Base-by-base conservation (phyloP, 2,797 vertebrate genomes). In the Remorina albescens region DNA sequence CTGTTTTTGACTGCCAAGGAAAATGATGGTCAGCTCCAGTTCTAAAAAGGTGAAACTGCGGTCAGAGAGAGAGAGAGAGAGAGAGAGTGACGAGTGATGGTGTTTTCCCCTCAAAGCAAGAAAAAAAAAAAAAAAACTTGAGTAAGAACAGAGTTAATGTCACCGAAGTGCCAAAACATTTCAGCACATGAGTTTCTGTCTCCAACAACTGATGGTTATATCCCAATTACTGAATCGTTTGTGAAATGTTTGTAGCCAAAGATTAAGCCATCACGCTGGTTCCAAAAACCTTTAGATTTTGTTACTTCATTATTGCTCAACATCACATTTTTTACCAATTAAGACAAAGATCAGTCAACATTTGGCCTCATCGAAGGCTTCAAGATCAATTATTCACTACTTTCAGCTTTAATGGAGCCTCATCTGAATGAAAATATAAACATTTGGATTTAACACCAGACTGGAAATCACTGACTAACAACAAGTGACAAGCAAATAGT, bases 91-190 rank as follows among this genome's bases (percentile, higher is more conserved):
- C 5, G 21, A 25, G 19, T 46, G 42, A 46, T 11, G 7, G 16
- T 2, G 23, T 25, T 50, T 25, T 25, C 4, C n/a, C 21, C 46
- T 46, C 12, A 2, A 12, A 49, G 37, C 46, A 34, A 68, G 54
- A 26, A 21, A 5, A 55, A 26, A 26, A 21, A 5, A 55, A 26
- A 59, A 71, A 58, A n/a, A n/a, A n/a, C n/a, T 6, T 62, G 32
- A 44, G 39, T 41, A 36, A 66, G 11, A 34, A 46, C 25, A 4
- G 68, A 47, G 23, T 50, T 83, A 78, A 86, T 60, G 58, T 82
- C 70, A 77, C 39, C 10, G 46, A 71, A 2, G 18, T 16, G 39
- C 19, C 23, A 44, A 41, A 62, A 23, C 46, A 23, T 62, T 58
- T 56, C 46, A 42, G 32, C 57, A 0, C 56, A n/a, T 36, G 16